Evolutionary conservation across 2,888 invertebrate genomes (phyloP).

Genomic region (Drosophila tripunctata): DNA sequence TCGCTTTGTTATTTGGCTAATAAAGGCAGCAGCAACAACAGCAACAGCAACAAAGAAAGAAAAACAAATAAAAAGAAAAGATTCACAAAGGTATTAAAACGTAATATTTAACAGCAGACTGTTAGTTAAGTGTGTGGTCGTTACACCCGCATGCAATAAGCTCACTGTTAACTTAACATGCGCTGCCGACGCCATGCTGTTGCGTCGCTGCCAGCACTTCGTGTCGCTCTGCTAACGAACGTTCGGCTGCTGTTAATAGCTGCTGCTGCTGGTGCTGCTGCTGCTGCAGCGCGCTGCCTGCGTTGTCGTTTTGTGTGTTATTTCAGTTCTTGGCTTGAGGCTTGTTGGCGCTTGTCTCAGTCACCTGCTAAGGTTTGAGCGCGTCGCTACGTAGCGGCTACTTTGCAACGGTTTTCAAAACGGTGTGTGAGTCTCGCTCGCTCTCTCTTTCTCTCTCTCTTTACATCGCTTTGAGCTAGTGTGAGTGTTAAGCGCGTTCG

Average conservation of each 20-base stretch:
- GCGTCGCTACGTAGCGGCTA: slow-evolving; percentile 75
- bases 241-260: slow-evolving; percentile 53
- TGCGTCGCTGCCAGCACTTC: slow-evolving; percentile 49
- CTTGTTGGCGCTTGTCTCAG: slow-evolving; percentile 68
- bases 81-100: slow-evolving; percentile 15
- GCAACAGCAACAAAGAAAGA: not conserved
- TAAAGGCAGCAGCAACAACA: too few species aligned
- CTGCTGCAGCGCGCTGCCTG: slow-evolving; percentile 41
- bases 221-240: slow-evolving; percentile 14
- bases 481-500: slow-evolving; percentile 47
- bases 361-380: slow-evolving; percentile 80
- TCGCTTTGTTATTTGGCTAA: slow-evolving; percentile 19
- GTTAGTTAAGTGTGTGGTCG: slow-evolving; percentile 23
- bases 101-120: slow-evolving; percentile 17
- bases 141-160: slow-evolving; percentile 3
- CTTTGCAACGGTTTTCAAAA: slow-evolving; percentile 39
- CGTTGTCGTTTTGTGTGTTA: slow-evolving; percentile 32
- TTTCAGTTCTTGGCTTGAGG: slow-evolving; percentile 67
- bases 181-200: not conserved
- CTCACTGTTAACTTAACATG: slow-evolving; percentile 1
- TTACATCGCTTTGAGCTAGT: too few species aligned
- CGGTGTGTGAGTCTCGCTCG: slow-evolving; percentile 39
- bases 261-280: slow-evolving; percentile 15
- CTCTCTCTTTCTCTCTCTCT: too few species aligned
- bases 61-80: slow-evolving; percentile 21